Evolutionary conservation across 1,140 invertebrate genomes (phyloP).

Genomic region (Hylaeus volcanicus): DNA sequence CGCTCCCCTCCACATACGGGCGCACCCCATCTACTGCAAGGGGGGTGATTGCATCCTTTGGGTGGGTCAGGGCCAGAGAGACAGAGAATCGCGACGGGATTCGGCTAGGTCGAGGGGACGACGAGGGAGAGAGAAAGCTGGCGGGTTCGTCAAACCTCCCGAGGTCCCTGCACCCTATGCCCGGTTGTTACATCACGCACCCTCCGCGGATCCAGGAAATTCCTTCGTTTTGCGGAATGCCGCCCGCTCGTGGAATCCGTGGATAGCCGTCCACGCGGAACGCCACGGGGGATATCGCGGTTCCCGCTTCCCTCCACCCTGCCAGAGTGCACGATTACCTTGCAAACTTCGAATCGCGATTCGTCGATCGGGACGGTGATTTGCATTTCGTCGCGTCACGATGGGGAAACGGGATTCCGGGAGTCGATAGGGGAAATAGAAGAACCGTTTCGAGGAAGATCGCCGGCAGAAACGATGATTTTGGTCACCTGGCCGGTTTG

Average conservation of each 20-base stretch:
- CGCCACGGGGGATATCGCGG: neutral
- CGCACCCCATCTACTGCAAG: conserved; percentile 47
- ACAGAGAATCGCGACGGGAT: conserved; percentile 55
- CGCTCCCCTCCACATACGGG: conserved; percentile 40
- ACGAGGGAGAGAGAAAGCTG: neutral
- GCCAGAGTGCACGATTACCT: too few species aligned
- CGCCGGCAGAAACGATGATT: too few species aligned
- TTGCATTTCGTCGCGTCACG: too few species aligned
- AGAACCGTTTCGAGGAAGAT: too few species aligned
- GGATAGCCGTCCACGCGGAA: neutral
- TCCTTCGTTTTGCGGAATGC: conserved; percentile 39
- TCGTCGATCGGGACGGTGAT: neutral
- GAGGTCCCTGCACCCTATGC: conserved; percentile 67
- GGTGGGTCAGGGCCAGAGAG: conserved; percentile 78
- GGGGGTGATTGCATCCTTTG: conserved; percentile 75
- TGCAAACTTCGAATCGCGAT: neutral
- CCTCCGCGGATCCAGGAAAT: conserved; percentile 26
- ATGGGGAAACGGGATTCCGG: too few species aligned
- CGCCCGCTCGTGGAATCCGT: conserved; percentile 16
- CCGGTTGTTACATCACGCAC: conserved; percentile 20
- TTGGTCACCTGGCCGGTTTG: too few species aligned
- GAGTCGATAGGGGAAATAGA: too few species aligned
- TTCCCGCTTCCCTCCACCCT: too few species aligned
- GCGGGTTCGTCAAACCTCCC: conserved; percentile 71
- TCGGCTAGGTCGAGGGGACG: conserved; percentile 53